phyloP scores from a whole-genome alignment of 2,797 vertebrate genomes.

The Pygocentrus nattereri region DNA sequence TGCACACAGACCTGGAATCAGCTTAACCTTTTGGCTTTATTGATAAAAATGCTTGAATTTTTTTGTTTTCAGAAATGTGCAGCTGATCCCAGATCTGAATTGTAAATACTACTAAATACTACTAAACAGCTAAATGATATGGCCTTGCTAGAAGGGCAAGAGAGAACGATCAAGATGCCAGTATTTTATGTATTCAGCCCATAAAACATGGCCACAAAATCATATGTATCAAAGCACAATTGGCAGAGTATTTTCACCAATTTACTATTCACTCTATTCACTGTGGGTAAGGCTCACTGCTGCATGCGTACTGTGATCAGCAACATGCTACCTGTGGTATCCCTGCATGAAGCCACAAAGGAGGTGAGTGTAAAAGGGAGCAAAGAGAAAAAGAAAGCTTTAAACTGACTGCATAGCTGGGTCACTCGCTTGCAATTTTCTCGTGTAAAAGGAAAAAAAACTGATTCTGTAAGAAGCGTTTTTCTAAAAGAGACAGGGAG shows the following conservation, averaged over 20 bases:
- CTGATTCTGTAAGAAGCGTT: background rate
- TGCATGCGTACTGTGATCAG: background rate
- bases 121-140: background rate
- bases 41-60: background rate
- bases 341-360: slow-evolving; percentile 27
- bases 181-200: background rate
- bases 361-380: background rate
- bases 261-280: background rate
- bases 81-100: slow-evolving; percentile 8
- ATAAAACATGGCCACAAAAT: background rate
- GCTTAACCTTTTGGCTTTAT: background rate
- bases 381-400: background rate
- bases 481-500: background rate
- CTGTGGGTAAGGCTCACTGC: background rate
- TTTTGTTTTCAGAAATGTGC: background rate
- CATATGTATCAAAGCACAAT: background rate
- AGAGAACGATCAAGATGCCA: background rate
- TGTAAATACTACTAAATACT: background rate
- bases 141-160: background rate
- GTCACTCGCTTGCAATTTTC: background rate
- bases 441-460: background rate
- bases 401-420: background rate
- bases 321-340: slow-evolving; percentile 31
- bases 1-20: background rate
- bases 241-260: background rate